Conservation (phyloP, 2,113 vertebrate species). For the Rattus rattus region DNA sequence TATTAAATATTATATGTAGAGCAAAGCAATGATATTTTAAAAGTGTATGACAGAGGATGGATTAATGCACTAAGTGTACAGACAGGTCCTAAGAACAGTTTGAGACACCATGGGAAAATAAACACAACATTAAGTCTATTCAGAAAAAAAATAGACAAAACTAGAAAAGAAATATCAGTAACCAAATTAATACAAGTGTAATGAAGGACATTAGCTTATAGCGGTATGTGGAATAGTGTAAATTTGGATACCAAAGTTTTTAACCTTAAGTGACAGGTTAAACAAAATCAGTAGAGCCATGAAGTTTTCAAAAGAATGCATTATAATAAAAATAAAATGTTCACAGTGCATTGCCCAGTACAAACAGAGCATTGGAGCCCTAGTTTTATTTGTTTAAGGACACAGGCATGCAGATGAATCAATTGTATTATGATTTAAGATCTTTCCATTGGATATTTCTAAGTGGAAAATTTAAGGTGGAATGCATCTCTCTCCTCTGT, state of each 20-base stretch:
- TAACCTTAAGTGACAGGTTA: background rate
- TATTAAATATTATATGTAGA: background rate
- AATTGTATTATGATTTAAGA: background rate
- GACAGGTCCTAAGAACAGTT: background rate
- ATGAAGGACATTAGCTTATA: background rate
- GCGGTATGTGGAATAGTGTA: background rate
- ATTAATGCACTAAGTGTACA: background rate
- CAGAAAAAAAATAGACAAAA: background rate
- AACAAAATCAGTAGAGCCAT: slow-evolving; percentile 3
- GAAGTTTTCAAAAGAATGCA: background rate
- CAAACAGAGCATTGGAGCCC: background rate
- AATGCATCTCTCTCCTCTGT: background rate
- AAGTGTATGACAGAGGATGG: background rate
- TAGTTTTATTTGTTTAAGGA: slow-evolving; percentile 21
- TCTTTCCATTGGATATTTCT: background rate
- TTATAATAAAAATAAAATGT: slow-evolving; percentile 32
- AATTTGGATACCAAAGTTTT: background rate
- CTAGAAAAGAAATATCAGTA: background rate
- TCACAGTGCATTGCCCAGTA: background rate
- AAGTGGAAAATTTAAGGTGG: background rate
- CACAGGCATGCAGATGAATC: background rate
- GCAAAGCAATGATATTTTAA: slow-evolving; percentile 14
- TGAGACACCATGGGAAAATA: background rate
- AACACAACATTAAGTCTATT: background rate
- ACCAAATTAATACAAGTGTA: slow-evolving; percentile 27